A percentile compares a stretch with the other conserved stretches of the same genome.
phyloP scores from a whole-genome alignment of 2,888 invertebrate genomes.

The Amorpha juglandis region DNA sequence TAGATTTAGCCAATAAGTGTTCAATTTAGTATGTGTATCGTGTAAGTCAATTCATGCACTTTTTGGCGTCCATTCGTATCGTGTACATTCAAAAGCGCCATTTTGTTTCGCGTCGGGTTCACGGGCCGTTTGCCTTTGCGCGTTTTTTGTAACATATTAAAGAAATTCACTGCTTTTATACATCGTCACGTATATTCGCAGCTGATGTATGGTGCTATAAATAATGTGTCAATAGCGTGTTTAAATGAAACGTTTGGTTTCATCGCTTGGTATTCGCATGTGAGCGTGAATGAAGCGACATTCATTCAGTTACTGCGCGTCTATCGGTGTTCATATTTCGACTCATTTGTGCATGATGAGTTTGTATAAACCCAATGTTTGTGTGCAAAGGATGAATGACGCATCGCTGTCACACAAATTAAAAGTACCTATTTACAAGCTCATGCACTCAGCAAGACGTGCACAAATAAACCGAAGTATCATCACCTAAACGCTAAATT shows the following conservation, averaged over 20 bases:
- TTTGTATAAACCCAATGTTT: no score
- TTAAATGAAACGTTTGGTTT: constrained; percentile 34
- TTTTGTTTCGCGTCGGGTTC: constrained; percentile 34
- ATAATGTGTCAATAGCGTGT: constrained; percentile 54
- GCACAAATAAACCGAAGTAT: no score
- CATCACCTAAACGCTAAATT: constrained; percentile 28
- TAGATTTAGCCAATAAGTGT: constrained; percentile 84
- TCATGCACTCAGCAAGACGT: no score
- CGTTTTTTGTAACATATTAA: constrained; percentile 33
- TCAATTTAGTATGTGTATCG: constrained; percentile 74
- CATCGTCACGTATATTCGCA: constrained; percentile 63
- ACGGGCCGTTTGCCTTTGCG: constrained; percentile 22
- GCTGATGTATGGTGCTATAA: constrained; percentile 81
- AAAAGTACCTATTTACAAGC: no score
- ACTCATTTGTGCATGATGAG: background rate
- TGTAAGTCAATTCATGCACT: constrained; percentile 76
- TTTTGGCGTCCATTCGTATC: constrained; percentile 58
- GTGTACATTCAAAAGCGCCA: constrained; percentile 30
- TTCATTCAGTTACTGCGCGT: no score
- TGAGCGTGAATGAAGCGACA: background rate
- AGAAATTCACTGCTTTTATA: constrained; percentile 59
- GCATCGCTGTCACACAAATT: no score
- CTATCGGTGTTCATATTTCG: background rate
- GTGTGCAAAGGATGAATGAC: no score
- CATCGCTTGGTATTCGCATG: constrained; percentile 24